phyloP scores from a whole-genome alignment of 1,140 invertebrate species.

The Heliconius congener region DNA sequence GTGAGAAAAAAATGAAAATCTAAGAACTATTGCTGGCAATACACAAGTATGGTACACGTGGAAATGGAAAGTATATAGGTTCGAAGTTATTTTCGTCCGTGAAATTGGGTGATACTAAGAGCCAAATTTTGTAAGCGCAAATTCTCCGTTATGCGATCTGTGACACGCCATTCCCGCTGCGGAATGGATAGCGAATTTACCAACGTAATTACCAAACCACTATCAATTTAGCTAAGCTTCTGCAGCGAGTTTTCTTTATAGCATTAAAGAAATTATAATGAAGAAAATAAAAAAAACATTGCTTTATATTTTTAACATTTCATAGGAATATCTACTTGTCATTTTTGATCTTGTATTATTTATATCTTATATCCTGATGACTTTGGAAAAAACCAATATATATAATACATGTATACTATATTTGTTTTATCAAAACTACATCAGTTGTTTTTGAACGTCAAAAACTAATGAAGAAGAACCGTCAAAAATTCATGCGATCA shows the following conservation, averaged over 20 bases:
- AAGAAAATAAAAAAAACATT: background rate
- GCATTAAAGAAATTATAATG: background rate
- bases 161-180: background rate
- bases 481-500: too few species aligned
- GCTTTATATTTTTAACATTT: background rate
- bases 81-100: constrained; percentile 23
- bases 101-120: constrained; percentile 28
- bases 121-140: constrained; percentile 21
- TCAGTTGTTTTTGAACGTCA: too few species aligned
- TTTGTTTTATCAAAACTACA: too few species aligned
- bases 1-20: too few species aligned
- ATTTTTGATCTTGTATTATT: too few species aligned
- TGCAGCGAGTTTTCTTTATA: background rate
- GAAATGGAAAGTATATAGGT: background rate
- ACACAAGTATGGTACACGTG: background rate
- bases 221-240: constrained; percentile 3
- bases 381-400: too few species aligned
- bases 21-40: too few species aligned
- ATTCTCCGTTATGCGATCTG: background rate
- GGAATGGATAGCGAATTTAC: background rate
- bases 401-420: too few species aligned
- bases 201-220: constrained; percentile 11
- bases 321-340: too few species aligned
- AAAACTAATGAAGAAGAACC: too few species aligned
- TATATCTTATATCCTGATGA: too few species aligned